Conservation (phyloP, 1,140 invertebrate species). For the Fopius arisanus region DNA sequence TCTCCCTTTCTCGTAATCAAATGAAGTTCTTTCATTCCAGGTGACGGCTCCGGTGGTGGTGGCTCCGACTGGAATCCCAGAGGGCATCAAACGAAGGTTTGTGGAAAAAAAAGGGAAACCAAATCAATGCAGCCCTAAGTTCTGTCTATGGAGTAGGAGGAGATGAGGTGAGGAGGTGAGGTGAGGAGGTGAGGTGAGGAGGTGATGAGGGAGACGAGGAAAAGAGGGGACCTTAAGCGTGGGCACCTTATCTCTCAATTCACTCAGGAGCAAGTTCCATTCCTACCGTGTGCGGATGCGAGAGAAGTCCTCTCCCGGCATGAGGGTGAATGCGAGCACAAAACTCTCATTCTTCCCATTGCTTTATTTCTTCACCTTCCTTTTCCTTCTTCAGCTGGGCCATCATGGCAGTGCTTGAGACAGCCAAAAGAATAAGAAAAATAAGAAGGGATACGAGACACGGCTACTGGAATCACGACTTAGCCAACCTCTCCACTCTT, state of each 20-base stretch:
- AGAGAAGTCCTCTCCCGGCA: background rate
- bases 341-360: constrained; percentile 5
- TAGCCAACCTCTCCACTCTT: constrained; percentile 57
- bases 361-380: constrained; percentile 19
- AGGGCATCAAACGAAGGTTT: background rate
- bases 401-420: background rate
- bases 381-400: constrained; percentile 13
- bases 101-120: background rate
- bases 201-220: too few species aligned
- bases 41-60: too few species aligned
- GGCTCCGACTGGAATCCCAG: background rate
- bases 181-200: background rate
- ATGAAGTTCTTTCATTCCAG: background rate
- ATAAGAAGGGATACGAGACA: constrained; percentile 43
- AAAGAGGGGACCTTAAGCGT: constrained; percentile 47
- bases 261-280: constrained; percentile 31
- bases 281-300: background rate
- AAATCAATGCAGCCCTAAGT: background rate
- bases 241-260: constrained; percentile 61
- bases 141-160: background rate
- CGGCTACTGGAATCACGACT: constrained; percentile 64
- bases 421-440: background rate
- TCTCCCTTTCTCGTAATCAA: background rate
- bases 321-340: constrained; percentile 18
- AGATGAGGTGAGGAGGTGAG: background rate